Percentiles rank a stretch among this genome's conserved stretches.
phyloP scores from a whole-genome alignment of 2,888 invertebrate species.

The Seira ritae region DNA sequence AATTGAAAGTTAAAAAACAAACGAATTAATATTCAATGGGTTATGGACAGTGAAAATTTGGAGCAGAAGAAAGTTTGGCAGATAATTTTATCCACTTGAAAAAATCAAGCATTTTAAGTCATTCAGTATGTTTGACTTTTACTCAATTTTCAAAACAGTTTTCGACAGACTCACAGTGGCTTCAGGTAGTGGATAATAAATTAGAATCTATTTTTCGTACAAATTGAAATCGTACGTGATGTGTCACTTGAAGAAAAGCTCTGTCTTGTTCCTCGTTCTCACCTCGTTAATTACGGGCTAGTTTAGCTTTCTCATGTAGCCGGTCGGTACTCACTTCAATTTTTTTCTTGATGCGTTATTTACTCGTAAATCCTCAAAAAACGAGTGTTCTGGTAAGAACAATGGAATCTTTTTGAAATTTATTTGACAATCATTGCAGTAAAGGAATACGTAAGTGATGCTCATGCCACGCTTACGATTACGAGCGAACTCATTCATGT shows the following conservation, averaged over 20 bases:
- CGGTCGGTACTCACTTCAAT: no score
- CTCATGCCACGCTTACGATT: no score
- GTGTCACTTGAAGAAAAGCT: neutral
- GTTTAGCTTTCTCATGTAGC: no score
- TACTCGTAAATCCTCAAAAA: no score
- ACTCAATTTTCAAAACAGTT: neutral
- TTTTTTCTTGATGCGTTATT: no score
- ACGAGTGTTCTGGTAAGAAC: no score
- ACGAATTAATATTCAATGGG: neutral
- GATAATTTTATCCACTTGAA: neutral
- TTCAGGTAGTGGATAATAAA: slow-evolving; percentile 26
- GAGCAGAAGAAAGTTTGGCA: neutral
- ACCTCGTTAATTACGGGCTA: neutral
- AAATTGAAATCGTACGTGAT: slow-evolving; percentile 16
- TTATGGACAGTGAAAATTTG: neutral
- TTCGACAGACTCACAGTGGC: slow-evolving; percentile 27
- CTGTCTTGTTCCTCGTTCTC: neutral
- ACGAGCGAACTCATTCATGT: no score
- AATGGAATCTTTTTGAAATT: no score
- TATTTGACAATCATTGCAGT: no score
- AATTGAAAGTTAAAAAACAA: neutral
- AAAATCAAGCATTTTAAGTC: neutral
- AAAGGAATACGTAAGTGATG: no score
- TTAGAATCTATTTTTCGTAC: slow-evolving; percentile 36
- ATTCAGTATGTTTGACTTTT: no score